Base-by-base conservation (phyloP, 2,113 vertebrate genomes). In the Caracal caracal region DNA sequence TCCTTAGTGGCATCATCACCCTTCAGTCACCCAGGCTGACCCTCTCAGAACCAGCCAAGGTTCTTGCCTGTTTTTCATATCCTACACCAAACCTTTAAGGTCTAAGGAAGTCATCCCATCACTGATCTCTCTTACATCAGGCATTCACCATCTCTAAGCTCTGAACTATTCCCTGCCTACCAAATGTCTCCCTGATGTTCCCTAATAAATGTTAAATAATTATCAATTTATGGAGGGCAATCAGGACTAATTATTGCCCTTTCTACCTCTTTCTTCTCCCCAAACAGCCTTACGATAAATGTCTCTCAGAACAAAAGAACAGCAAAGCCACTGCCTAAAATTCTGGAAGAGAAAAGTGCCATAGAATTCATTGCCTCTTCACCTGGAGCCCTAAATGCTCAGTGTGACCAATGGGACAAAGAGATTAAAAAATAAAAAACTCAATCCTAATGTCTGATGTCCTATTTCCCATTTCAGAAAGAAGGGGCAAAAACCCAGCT, bases 381-480 rank as follows among this genome's bases (percentile, higher is more conserved):
- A 73, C 61, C 43, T 65, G n/a, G 10, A 24, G 6, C 35, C 63
- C 43, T 10, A 0, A 80, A 85, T 30, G 24, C 26, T 73, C 37
- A 40, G 4, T 37, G 51, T 93, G 66, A 90, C 66, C 73, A 71
- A 86, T 53, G 19, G 43, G 15, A 70, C 56, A 86, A 88, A 17
- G 76, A n/a, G 61, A 83, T 65, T 83, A 59, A 94, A 85, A 86
- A 59, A 33, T 59, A 95, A 53, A 68, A 61, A 89, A 5, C 20
- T 76, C 35, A 47, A 6, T 82, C 76, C 20, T 37, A 19, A 83
- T 28, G 84, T 51, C 83, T 78, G 7, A 26, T 78, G 26, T 94
- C n/a, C 56, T 90, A 76, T 88, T 85, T 88, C 43, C 65, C 61
- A 70, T 90, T 92, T 63, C 68, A 83, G 73, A 86, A 88, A 91